Evolutionary conservation across 2,797 vertebrate species (phyloP).

Genomic region (Peromyscus aztecus): DNA sequence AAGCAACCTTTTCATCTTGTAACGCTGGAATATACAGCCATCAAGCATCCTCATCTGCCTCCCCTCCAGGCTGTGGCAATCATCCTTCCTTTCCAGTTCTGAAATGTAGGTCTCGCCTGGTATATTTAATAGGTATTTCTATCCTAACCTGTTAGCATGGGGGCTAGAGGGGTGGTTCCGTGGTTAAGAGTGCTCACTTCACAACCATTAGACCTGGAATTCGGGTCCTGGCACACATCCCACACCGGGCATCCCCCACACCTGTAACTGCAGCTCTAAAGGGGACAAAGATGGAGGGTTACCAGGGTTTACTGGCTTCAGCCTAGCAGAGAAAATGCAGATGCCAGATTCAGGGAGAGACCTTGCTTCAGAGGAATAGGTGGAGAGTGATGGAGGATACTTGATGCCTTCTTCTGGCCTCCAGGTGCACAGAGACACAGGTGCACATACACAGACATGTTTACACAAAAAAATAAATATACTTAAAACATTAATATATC

Average conservation of each 20-base stretch:
- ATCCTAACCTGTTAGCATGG: background rate
- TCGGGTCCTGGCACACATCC: background rate
- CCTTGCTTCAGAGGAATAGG: background rate
- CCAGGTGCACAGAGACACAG: too few species aligned
- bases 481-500: background rate
- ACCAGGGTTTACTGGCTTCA: background rate
- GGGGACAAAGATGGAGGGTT: too few species aligned
- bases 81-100: background rate
- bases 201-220: background rate
- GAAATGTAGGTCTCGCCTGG: background rate
- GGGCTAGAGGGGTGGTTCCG: too few species aligned
- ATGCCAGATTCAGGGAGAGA: background rate
- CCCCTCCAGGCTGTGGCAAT: background rate
- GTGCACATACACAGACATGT: background rate
- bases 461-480: background rate
- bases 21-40: background rate
- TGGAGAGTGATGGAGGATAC: background rate
- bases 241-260: background rate
- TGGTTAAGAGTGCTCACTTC: background rate
- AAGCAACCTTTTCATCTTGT: background rate
- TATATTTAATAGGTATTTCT: slow-evolving; percentile 22
- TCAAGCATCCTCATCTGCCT: background rate
- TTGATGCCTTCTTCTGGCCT: background rate
- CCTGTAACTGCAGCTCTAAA: background rate
- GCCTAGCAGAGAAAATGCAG: background rate